Evolutionary conservation across 2,113 vertebrate genomes (phyloP).

Genomic region (Orycteropus afer): DNA sequence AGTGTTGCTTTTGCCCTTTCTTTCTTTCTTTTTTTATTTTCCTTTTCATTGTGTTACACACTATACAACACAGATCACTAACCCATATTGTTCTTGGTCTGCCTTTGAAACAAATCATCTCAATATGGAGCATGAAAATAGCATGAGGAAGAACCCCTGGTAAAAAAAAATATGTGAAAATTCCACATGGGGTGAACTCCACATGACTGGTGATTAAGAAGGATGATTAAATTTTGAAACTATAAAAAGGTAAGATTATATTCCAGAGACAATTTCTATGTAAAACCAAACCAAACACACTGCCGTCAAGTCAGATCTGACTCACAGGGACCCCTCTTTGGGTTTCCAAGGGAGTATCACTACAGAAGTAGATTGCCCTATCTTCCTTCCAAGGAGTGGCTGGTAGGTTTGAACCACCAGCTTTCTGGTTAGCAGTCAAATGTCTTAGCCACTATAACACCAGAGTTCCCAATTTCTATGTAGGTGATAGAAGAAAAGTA

Average conservation of each 20-base stretch:
- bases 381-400: no score
- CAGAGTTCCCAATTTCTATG: neutral
- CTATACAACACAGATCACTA: neutral
- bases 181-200: neutral
- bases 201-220: neutral
- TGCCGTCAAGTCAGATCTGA: no score
- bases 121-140: neutral
- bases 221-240: conserved; percentile 22
- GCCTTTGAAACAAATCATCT: neutral
- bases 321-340: no score
- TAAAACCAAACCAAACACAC: no score
- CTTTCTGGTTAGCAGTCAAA: no score
- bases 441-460: no score
- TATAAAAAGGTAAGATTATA: neutral
- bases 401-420: no score
- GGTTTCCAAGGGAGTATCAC: no score
- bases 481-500: neutral
- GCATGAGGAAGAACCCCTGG: neutral
- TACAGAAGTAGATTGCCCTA: no score
- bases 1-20: neutral
- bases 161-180: neutral
- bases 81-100: neutral
- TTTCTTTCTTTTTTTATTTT: neutral
- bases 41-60: neutral
- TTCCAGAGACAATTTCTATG: neutral